These are phyloP conservation scores for Tuta absoluta DNA, from an alignment of 2,888 invertebrate species.

Conservation along the genomic window DNA sequence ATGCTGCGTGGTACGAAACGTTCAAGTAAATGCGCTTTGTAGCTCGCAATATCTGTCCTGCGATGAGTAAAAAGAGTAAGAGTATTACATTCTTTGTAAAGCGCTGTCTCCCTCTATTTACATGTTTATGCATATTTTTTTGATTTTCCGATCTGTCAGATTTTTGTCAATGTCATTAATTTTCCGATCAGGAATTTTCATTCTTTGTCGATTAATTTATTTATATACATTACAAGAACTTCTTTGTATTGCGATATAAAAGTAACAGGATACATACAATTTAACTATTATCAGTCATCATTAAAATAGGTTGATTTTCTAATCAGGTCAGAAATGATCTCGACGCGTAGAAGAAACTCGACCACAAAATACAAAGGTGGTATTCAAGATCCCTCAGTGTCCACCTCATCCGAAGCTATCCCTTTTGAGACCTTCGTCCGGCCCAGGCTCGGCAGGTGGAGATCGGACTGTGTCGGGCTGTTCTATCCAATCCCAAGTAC, in stretches of 20 bases:
- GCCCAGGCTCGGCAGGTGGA: conserved; percentile 56
- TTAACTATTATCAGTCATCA: background rate
- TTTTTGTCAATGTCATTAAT: conserved; percentile 2
- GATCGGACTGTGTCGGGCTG: conserved; percentile 55
- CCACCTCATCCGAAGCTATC: conserved; percentile 57
- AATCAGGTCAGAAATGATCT: conserved; percentile 46
- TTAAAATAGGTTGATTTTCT: background rate
- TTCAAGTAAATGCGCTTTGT: background rate
- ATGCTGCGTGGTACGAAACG: background rate
- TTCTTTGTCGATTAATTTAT: conserved; percentile 5
- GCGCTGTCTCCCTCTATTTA: background rate
- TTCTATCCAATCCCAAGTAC: conserved; percentile 66
- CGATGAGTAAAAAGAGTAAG: background rate
- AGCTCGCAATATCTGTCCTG: background rate
- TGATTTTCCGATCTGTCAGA: background rate
- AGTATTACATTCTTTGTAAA: background rate
- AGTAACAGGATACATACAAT: background rate
- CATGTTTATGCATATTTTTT: background rate
- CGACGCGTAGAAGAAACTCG: conserved; percentile 46
- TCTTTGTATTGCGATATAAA: background rate
- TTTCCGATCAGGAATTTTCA: background rate
- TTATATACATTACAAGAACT: background rate
- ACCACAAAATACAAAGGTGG: conserved; percentile 56
- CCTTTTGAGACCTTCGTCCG: conserved; percentile 46
- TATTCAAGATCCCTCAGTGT: conserved; percentile 69